A percentile compares a stretch with the other conserved stretches of the same genome.
phyloP scores from a whole-genome alignment of 2,888 invertebrate genomes.

The Cerastoderma edule region DNA sequence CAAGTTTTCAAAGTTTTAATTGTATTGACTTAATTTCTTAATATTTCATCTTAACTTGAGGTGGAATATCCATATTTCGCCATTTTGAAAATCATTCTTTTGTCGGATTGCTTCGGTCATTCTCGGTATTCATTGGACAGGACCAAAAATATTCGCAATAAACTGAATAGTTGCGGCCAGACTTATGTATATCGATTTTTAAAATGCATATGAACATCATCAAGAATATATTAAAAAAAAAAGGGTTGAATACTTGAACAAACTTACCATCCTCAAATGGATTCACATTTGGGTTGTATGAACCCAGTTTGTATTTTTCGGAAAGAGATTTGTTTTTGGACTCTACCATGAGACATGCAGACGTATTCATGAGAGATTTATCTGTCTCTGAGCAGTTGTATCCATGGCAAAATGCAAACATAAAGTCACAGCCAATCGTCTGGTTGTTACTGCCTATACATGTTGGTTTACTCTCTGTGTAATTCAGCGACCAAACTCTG shows the following conservation, averaged over 20 bases:
- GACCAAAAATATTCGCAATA: too few relatives aligned
- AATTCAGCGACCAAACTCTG: conserved; percentile 17
- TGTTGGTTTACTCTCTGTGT: conserved; percentile 1
- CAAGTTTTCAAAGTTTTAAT: too few relatives aligned
- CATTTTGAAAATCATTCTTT: too few relatives aligned
- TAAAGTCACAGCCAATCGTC: conserved; percentile 24
- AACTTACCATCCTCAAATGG: conserved; percentile 26
- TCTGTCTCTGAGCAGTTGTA: conserved; percentile 39
- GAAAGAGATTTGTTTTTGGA: background rate
- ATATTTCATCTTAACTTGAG: too few relatives aligned
- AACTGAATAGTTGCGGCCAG: too few relatives aligned
- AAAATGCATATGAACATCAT: background rate
- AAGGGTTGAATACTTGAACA: background rate
- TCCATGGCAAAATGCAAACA: conserved; percentile 35
- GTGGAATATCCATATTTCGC: too few relatives aligned
- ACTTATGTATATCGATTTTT: too few relatives aligned
- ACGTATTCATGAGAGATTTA: conserved; percentile 31
- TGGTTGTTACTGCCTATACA: conserved; percentile 6
- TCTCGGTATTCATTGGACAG: too few relatives aligned
- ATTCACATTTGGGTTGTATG: conserved; percentile 22
- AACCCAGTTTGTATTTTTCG: conserved; percentile 24
- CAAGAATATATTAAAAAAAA: background rate
- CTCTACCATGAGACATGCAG: conserved; percentile 25
- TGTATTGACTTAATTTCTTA: too few relatives aligned
- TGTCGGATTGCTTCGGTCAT: too few relatives aligned